Evolutionary conservation across 2,113 vertebrate genomes (phyloP).

Genomic region (Hystrix brachyura): DNA sequence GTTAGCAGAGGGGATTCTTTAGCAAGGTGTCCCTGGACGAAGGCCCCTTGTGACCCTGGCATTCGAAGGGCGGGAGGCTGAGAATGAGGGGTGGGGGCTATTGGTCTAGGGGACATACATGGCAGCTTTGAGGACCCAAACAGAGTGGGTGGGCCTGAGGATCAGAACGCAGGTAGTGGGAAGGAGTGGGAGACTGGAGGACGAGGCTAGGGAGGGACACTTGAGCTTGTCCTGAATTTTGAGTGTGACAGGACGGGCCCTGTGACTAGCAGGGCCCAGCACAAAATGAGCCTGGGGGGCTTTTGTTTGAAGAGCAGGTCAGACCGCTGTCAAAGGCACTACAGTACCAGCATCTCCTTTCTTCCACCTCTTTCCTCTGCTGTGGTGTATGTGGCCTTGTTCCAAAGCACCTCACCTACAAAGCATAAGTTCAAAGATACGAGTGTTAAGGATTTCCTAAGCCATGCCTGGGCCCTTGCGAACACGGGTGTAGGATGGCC

Average conservation of each 20-base stretch:
- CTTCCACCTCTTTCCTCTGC: fast-evolving
- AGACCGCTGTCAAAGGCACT: not conserved
- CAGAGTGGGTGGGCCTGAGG: fast-evolving
- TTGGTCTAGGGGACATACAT: fast-evolving
- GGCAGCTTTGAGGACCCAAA: fast-evolving
- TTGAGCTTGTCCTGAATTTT: not conserved
- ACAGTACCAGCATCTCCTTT: not conserved
- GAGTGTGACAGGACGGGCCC: fast-evolving
- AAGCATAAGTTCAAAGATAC: not conserved
- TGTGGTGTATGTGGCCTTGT: fast-evolving
- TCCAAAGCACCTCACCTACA: not conserved
- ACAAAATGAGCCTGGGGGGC: not conserved
- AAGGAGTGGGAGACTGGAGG: not conserved
- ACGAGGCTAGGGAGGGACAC: too few relatives aligned
- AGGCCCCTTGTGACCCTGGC: not conserved
- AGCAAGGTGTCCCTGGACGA: not conserved
- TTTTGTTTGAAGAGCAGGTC: not conserved
- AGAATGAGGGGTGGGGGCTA: fast-evolving
- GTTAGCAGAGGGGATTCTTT: not conserved
- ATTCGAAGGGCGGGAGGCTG: not conserved
- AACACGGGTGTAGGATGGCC: fast-evolving
- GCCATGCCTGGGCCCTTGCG: fast-evolving
- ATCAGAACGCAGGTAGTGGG: not conserved
- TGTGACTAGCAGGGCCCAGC: not conserved
- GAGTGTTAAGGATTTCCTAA: not conserved